Evolutionary conservation across 2,888 invertebrate species (phyloP).

Genomic region (Agonopterix heracliana): DNA sequence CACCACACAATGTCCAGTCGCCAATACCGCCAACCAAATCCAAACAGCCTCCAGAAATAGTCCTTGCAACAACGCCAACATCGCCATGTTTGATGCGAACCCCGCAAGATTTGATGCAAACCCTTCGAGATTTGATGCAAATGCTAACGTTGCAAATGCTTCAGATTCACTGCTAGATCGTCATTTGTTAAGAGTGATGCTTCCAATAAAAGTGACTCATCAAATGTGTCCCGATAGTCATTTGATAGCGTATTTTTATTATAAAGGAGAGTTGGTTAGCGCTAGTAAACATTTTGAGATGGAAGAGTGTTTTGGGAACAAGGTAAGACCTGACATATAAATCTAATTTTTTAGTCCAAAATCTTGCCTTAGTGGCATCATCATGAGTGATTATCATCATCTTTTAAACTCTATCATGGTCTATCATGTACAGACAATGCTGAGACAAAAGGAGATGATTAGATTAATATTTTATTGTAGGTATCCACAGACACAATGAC

Average conservation of each 20-base stretch:
- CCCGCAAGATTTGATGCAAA: slow-evolving; percentile 10
- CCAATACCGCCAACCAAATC: slow-evolving; percentile 35
- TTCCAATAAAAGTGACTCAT: slow-evolving; percentile 61
- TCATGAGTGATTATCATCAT: no score
- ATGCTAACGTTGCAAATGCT: slow-evolving; percentile 15
- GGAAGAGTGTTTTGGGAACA: slow-evolving; percentile 75
- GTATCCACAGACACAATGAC: no score
- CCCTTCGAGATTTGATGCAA: slow-evolving; percentile 5
- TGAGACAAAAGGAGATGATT: no score
- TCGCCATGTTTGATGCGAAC: slow-evolving; percentile 6
- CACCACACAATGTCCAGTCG: slow-evolving; percentile 59
- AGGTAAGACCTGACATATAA: slow-evolving; percentile 54
- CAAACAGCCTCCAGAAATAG: slow-evolving; percentile 37
- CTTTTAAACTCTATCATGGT: no score
- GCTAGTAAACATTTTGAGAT: slow-evolving; percentile 72
- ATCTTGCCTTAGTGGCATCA: no score
- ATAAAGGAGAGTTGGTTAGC: slow-evolving; percentile 74
- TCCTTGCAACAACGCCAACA: slow-evolving; percentile 25
- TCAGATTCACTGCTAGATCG: slow-evolving; percentile 45
- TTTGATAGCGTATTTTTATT: slow-evolving; percentile 73
- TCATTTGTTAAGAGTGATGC: slow-evolving; percentile 47
- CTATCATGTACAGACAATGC: no score
- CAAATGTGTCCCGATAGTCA: slow-evolving; percentile 73
- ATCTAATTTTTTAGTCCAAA: no score
- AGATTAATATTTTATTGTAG: no score